These are phyloP conservation scores for Geophilus truncorum DNA, from an alignment of 2,888 invertebrate genomes.

Conservation along the genomic window DNA sequence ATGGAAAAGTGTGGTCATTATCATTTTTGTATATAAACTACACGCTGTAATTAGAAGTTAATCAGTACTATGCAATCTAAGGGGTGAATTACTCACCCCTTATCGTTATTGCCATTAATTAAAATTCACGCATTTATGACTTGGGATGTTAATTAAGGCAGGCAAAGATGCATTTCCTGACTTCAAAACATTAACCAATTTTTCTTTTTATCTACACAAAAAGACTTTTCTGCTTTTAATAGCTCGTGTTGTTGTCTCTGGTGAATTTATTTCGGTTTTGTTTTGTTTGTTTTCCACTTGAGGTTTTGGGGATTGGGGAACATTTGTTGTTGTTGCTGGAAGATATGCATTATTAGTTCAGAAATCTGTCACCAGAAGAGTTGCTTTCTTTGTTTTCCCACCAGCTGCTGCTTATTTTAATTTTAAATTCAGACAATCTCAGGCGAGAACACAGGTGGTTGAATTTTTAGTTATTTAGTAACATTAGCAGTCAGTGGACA, in stretches of 20 bases:
- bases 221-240: too few relatives aligned
- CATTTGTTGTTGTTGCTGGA: too few relatives aligned
- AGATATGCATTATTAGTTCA: too few relatives aligned
- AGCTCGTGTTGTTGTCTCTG: too few relatives aligned
- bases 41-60: not conserved
- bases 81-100: not conserved
- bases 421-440: not conserved
- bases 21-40: not conserved
- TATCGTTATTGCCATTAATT: slow-evolving; percentile 2
- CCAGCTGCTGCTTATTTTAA: not conserved
- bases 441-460: not conserved
- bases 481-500: not conserved
- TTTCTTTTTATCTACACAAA: too few relatives aligned
- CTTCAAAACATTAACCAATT: too few relatives aligned
- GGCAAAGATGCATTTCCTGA: not conserved
- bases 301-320: too few relatives aligned
- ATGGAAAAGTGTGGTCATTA: not conserved
- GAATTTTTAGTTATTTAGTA: not conserved
- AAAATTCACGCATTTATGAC: not conserved
- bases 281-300: too few relatives aligned
- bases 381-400: too few relatives aligned
- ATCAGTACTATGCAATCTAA: not conserved
- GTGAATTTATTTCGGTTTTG: too few relatives aligned
- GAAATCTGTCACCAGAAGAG: too few relatives aligned
- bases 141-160: not conserved